phyloP scores from a whole-genome alignment of 2,797 vertebrate genomes.

The Anomalospiza imberbis region DNA sequence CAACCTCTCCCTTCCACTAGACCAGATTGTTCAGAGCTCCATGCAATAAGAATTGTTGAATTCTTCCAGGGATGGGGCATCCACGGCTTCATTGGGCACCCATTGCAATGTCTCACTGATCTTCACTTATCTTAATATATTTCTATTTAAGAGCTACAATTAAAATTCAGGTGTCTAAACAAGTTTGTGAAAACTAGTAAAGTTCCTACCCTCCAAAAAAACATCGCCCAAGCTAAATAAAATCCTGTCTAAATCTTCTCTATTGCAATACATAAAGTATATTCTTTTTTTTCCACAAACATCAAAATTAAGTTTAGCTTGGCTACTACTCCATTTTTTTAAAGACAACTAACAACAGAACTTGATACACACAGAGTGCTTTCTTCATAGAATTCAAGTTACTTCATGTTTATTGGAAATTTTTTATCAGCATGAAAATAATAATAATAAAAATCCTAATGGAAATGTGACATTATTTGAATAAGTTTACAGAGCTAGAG shows the following conservation, averaged over 20 bases:
- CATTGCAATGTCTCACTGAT: not conserved
- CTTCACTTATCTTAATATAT: not conserved
- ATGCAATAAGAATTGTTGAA: too few species aligned
- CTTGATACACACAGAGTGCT: not conserved
- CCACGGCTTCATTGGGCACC: not conserved
- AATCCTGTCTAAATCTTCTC: not conserved
- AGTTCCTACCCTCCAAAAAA: fast-evolving
- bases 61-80: not conserved
- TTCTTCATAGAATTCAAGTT: not conserved
- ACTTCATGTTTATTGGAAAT: fast-evolving
- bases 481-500: not conserved
- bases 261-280: not conserved
- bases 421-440: not conserved
- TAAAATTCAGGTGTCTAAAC: not conserved
- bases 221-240: fast-evolving
- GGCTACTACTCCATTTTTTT: not conserved
- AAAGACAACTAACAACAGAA: not conserved
- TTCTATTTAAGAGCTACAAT: not conserved
- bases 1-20: too few species aligned
- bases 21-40: too few species aligned
- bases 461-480: not conserved
- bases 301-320: not conserved
- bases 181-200: not conserved
- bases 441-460: not conserved
- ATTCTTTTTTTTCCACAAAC: not conserved